Evolutionary conservation across 1,140 invertebrate species (phyloP).

Genomic region (Chrysoperla carnea): DNA sequence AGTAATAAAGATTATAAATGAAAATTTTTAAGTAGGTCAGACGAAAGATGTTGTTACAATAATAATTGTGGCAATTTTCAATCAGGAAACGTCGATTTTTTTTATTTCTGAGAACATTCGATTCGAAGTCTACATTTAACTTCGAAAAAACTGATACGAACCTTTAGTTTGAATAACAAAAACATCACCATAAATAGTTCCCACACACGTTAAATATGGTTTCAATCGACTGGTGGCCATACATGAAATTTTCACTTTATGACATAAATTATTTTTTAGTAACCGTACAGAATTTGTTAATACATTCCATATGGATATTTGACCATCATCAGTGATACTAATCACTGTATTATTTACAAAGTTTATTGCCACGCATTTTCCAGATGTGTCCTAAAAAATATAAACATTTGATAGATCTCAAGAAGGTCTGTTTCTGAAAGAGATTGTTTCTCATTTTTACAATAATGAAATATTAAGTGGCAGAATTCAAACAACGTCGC

Average conservation of each 20-base stretch:
- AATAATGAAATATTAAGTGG: no score
- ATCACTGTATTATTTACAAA: constrained; percentile 28
- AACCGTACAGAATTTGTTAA: constrained; percentile 27
- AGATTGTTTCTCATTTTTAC: no score
- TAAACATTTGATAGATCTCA: no score
- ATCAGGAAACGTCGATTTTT: no score
- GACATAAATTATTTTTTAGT: constrained; percentile 23
- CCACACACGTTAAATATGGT: constrained; percentile 37
- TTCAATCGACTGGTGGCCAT: constrained; percentile 43
- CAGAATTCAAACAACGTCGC: no score
- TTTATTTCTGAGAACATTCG: no score
- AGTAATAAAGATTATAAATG: no score
- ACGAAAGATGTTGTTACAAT: no score
- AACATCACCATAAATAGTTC: constrained; percentile 43
- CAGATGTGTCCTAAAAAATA: constrained; percentile 15
- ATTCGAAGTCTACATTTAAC: no score
- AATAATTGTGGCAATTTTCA: no score
- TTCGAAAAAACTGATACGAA: constrained; percentile 9
- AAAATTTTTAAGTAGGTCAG: no score
- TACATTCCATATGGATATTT: constrained; percentile 43
- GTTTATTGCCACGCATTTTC: constrained; percentile 29
- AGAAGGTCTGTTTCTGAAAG: no score
- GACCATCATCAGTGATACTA: constrained; percentile 36
- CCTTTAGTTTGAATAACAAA: constrained; percentile 37
- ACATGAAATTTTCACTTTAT: constrained; percentile 31